Evolutionary conservation across 2,888 invertebrate genomes (phyloP), one percentile per base, ranked within the genome.

Genomic region (Drosophila melanosoma): DNA sequence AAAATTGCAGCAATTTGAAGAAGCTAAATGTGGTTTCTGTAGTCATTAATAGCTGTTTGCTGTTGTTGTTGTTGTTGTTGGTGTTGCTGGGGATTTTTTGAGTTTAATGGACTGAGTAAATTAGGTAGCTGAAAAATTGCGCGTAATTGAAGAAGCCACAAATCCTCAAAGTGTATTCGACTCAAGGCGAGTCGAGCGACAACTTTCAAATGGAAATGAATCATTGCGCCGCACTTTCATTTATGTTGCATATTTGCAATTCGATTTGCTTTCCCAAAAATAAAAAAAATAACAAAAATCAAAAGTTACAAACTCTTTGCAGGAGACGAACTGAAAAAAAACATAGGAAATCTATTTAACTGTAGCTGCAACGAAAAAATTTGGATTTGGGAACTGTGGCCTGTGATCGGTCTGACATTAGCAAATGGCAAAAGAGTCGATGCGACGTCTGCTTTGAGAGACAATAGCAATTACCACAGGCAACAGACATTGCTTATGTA

Each of bases 201-300:
- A 85, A 85, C 85, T 85, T 85, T 85, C 85, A 77, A 87, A 79
- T 82, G 81, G 74, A 82, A 83, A 86, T 79, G 71, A 76, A 79
- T 69, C 81, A 83, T 82, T 79, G 81, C 74, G 52, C 73, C 61
- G 69, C 73, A 85, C 87, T 85, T 85, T 86, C 86, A 74, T 84
- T 84, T 86, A n/a, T 78, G 11, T 54, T 61, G 60, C 62, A 69
- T 53, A 74, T 83, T 81, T 70, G 69, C 73, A 85, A 86, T 85
- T 81, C 79, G 87, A 76, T 84, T 85, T 73, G 72, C 87, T 85
- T 86, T 77, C 77, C 59, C 40, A 35, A 57, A 60, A 40, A 51
- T 23, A 15, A 20, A 2, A 2, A 23, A 20, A n/a, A n/a, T n/a
- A n/a, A n/a, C n/a, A n/a, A n/a, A 10, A 48, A 26, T 2, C 20